These are phyloP conservation scores for Xestia xanthographa DNA, from an alignment of 2,888 invertebrate genomes.

Conservation along the genomic window DNA sequence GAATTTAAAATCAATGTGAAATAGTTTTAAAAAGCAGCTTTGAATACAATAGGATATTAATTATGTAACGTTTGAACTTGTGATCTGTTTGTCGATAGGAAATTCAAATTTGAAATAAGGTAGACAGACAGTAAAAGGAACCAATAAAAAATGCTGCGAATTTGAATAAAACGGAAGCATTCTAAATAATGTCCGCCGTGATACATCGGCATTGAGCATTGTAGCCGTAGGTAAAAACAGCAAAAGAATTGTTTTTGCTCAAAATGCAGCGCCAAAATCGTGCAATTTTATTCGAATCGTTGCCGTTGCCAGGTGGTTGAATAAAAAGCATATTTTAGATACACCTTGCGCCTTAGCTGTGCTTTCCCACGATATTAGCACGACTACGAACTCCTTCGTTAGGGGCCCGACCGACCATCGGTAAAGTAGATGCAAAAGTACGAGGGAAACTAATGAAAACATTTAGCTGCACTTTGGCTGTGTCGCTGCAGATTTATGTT, in stretches of 20 bases:
- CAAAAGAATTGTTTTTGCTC: slow-evolving; percentile 72
- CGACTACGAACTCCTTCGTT: slow-evolving; percentile 58
- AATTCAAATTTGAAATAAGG: slow-evolving; percentile 32
- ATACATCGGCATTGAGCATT: slow-evolving; percentile 48
- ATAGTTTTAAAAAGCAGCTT: slow-evolving; percentile 48
- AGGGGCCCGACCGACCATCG: slow-evolving; percentile 54
- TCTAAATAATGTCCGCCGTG: neutral
- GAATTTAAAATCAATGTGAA: slow-evolving; percentile 69
- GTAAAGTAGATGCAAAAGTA: slow-evolving; percentile 65
- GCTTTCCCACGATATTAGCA: slow-evolving; percentile 78
- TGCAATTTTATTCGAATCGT: slow-evolving; percentile 61
- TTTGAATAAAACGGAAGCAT: slow-evolving; percentile 36
- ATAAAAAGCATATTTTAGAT: slow-evolving; percentile 80
- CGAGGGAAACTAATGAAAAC: slow-evolving; percentile 72
- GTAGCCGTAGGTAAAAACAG: slow-evolving; percentile 64
- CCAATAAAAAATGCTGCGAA: slow-evolving; percentile 4
- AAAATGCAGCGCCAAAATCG: slow-evolving; percentile 75
- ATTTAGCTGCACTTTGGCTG: slow-evolving; percentile 68
- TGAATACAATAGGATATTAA: slow-evolving; percentile 68
- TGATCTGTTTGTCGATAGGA: slow-evolving; percentile 49
- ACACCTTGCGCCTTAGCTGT: slow-evolving; percentile 76
- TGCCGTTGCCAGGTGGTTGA: slow-evolving; percentile 61
- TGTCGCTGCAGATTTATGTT: slow-evolving; percentile 68
- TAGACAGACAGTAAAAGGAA: neutral
- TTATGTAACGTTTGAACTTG: slow-evolving; percentile 60